phyloP scores from a whole-genome alignment of 1,140 invertebrate genomes.

The Pseudoatta argentina region DNA sequence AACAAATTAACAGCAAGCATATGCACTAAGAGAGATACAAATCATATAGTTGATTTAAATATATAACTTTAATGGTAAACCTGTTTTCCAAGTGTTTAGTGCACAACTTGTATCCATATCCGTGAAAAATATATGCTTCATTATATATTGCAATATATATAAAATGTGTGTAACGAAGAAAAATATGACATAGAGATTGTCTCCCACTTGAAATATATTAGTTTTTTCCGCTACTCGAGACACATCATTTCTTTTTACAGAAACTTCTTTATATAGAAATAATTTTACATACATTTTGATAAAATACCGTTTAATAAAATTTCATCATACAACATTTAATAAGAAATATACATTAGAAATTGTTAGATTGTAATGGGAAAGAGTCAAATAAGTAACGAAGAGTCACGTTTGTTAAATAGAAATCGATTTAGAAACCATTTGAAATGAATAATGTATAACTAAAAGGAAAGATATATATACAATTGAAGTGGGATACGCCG shows the following conservation, averaged over 20 bases:
- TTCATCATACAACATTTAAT: not conserved
- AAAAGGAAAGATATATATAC: not conserved
- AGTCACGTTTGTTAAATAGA: not conserved
- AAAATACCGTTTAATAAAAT: not conserved
- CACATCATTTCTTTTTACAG: not conserved
- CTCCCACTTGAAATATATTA: slow-evolving; percentile 25
- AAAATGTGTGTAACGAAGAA: slow-evolving; percentile 47
- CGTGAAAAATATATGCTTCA: slow-evolving; percentile 13
- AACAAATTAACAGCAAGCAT: slow-evolving; percentile 65
- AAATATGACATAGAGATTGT: slow-evolving; percentile 20
- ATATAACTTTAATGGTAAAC: slow-evolving; percentile 26
- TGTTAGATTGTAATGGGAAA: not conserved
- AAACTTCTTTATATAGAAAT: not conserved
- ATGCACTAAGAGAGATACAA: slow-evolving; percentile 39
- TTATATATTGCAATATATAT: slow-evolving; percentile 8
- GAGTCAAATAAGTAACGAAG: not conserved
- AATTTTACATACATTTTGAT: not conserved
- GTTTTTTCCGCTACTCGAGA: not conserved
- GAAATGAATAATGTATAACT: not conserved
- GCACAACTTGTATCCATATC: slow-evolving; percentile 19
- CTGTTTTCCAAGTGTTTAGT: slow-evolving; percentile 21
- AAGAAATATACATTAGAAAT: not conserved
- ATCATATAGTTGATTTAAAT: slow-evolving; percentile 46
- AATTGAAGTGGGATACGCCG: slow-evolving; percentile 20
- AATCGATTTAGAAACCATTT: not conserved